These are phyloP conservation scores for Cichlasoma orientale DNA, from an alignment of 2,797 vertebrate species.

Conservation along the genomic window DNA sequence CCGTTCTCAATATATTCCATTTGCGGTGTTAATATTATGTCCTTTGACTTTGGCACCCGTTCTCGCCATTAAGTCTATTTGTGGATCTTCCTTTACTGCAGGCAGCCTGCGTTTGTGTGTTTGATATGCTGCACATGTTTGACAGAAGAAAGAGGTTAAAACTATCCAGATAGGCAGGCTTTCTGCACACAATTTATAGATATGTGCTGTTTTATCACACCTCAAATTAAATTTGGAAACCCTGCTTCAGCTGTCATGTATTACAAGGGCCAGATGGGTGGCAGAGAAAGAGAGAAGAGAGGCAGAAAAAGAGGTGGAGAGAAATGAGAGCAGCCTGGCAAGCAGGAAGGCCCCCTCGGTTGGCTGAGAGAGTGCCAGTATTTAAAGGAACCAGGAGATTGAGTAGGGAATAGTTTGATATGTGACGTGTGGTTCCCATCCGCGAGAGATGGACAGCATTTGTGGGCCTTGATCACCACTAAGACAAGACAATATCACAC, in stretches of 20 bases:
- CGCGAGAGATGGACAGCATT: neutral
- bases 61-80: conserved; percentile 57
- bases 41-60: conserved; percentile 43
- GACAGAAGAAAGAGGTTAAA: conserved; percentile 61
- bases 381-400: conserved; percentile 20
- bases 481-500: conserved; percentile 32
- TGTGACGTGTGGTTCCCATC: neutral
- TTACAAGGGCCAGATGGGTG: conserved; percentile 75
- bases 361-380: conserved; percentile 28
- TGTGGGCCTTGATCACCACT: conserved; percentile 18
- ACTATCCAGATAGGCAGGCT: conserved; percentile 56
- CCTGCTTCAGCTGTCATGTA: conserved; percentile 75
- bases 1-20: conserved; percentile 19
- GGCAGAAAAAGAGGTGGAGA: conserved; percentile 10
- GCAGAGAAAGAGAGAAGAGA: conserved; percentile 46
- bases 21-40: conserved; percentile 32
- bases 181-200: conserved; percentile 72
- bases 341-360: conserved; percentile 16
- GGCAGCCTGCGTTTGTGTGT: conserved; percentile 36
- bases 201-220: conserved; percentile 78
- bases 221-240: conserved; percentile 77
- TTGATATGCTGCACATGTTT: conserved; percentile 68
- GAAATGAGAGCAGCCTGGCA: conserved; percentile 17
- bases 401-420: conserved; percentile 39
- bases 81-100: conserved; percentile 52